Evolutionary conservation across 2,113 vertebrate species (phyloP).

Genomic region (Xenus cinereus): DNA sequence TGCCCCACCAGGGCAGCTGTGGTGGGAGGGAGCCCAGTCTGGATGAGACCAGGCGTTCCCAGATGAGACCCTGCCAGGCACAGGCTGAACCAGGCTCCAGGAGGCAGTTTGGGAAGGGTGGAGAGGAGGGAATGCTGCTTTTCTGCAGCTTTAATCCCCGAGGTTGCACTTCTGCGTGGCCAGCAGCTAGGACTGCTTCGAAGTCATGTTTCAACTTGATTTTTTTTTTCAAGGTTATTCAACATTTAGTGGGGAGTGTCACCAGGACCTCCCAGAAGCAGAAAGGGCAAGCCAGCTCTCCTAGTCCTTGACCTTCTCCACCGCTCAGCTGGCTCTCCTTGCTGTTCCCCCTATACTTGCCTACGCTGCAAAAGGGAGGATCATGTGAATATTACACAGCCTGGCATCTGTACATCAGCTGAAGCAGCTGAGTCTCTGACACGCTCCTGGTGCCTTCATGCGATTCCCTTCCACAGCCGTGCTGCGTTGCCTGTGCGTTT

Average conservation of each 20-base stretch:
- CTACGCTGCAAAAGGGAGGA: neutral
- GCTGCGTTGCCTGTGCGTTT: neutral
- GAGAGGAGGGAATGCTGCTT: neutral
- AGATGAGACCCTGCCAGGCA: neutral
- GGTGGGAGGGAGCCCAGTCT: neutral
- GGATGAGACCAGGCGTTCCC: neutral
- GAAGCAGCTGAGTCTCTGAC: conserved; percentile 4
- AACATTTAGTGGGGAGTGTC: neutral
- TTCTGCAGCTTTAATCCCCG: neutral
- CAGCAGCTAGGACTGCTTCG: neutral
- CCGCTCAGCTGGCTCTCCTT: neutral
- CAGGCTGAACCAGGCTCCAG: neutral
- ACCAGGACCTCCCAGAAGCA: neutral
- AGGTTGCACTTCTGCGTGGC: neutral
- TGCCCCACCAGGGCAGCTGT: neutral
- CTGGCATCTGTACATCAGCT: conserved; percentile 33
- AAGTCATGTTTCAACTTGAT: neutral
- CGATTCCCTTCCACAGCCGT: fast-evolving
- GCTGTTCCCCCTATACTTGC: neutral
- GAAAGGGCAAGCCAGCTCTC: neutral
- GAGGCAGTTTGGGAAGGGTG: neutral
- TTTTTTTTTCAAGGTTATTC: neutral
- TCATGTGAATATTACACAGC: conserved; percentile 12
- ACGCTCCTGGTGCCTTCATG: neutral
- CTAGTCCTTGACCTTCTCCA: neutral